These are phyloP conservation scores for Drosophila paulistorum DNA, from an alignment of 1,140 invertebrate species.

Conservation along the genomic window DNA sequence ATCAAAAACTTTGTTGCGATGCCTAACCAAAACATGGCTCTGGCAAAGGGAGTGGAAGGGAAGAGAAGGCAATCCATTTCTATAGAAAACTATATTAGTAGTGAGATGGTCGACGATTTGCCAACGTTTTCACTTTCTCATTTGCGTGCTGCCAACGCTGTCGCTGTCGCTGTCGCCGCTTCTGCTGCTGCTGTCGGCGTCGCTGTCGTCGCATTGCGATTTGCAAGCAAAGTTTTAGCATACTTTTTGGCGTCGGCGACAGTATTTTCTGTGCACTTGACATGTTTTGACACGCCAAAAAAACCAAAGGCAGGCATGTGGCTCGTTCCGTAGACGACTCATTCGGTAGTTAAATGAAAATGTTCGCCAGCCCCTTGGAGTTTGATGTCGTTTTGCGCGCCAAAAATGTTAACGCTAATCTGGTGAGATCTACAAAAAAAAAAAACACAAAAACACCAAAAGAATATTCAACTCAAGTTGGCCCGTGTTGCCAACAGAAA, in stretches of 20 bases:
- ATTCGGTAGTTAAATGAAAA: slow-evolving; percentile 22
- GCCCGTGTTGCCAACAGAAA: neutral
- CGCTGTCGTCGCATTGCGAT: slow-evolving; percentile 68
- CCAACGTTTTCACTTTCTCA: slow-evolving; percentile 42
- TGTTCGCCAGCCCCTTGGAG: slow-evolving; percentile 65
- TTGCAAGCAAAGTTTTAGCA: slow-evolving; percentile 69
- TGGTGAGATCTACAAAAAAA: slow-evolving; percentile 49
- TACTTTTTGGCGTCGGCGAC: slow-evolving; percentile 61
- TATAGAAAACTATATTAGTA: slow-evolving; percentile 31
- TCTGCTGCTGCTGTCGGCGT: slow-evolving; percentile 21
- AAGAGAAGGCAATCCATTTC: neutral
- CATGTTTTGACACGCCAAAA: slow-evolving; percentile 71
- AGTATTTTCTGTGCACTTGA: slow-evolving; percentile 80
- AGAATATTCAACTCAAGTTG: neutral
- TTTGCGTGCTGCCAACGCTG: slow-evolving; percentile 19
- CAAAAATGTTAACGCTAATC: slow-evolving; percentile 65
- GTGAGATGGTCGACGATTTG: slow-evolving; percentile 60
- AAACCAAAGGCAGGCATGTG: slow-evolving; percentile 2
- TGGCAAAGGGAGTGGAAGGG: neutral
- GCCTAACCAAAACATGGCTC: slow-evolving; percentile 35
- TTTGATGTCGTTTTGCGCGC: slow-evolving; percentile 73
- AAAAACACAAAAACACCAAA: neutral
- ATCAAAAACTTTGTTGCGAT: slow-evolving; percentile 46
- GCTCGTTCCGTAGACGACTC: neutral
- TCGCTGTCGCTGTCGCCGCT: slow-evolving; percentile 24